Percentiles rank a stretch among this genome's conserved stretches.
phyloP scores from a whole-genome alignment of 1,140 invertebrate species.

The Aphelenchoides besseyi region DNA sequence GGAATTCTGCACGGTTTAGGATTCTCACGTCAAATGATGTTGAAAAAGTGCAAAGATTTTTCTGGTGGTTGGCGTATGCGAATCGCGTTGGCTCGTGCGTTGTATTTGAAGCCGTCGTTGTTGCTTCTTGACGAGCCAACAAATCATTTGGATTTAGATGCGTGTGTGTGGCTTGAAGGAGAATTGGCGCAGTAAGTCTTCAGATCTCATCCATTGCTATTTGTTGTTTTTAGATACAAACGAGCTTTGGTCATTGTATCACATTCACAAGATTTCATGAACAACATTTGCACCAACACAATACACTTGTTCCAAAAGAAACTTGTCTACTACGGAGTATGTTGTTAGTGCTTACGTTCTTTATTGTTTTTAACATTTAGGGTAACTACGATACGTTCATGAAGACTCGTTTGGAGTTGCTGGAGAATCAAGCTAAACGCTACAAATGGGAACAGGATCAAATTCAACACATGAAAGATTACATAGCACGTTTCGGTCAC shows the following conservation, averaged over 20 bases:
- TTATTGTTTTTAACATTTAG: slow-evolving; percentile 61
- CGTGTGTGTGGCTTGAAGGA: slow-evolving; percentile 98
- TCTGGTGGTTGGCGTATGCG: slow-evolving; percentile 98
- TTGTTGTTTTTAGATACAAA: slow-evolving; percentile 74
- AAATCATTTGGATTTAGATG: slow-evolving; percentile 76
- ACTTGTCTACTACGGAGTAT: slow-evolving; percentile 88
- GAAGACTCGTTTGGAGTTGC: slow-evolving; percentile 81
- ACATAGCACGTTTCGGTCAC: slow-evolving; percentile 97
- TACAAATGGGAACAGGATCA: slow-evolving; percentile 99
- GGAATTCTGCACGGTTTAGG: slow-evolving; percentile 93
- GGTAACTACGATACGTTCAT: slow-evolving; percentile 93
- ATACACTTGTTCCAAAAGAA: slow-evolving; percentile 89
- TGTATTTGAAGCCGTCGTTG: slow-evolving; percentile 67
- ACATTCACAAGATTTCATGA: slow-evolving; percentile 99
- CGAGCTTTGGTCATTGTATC: slow-evolving; percentile 96
- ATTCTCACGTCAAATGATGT: slow-evolving; percentile 88
- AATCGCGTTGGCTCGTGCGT: slow-evolving; percentile 82
- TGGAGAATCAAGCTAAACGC: slow-evolving; percentile 97
- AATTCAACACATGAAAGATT: slow-evolving; percentile 99
- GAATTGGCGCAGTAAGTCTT: slow-evolving; percentile 79
- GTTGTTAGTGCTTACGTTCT: slow-evolving; percentile 43
- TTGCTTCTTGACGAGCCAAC: slow-evolving; percentile 70
- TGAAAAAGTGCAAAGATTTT: slow-evolving; percentile 83
- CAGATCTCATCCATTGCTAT: slow-evolving; percentile 31
- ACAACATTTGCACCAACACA: slow-evolving; percentile 98